Base-by-base conservation (phyloP, 2,797 vertebrate species). In the Microctenopoma stevenorrisi region DNA sequence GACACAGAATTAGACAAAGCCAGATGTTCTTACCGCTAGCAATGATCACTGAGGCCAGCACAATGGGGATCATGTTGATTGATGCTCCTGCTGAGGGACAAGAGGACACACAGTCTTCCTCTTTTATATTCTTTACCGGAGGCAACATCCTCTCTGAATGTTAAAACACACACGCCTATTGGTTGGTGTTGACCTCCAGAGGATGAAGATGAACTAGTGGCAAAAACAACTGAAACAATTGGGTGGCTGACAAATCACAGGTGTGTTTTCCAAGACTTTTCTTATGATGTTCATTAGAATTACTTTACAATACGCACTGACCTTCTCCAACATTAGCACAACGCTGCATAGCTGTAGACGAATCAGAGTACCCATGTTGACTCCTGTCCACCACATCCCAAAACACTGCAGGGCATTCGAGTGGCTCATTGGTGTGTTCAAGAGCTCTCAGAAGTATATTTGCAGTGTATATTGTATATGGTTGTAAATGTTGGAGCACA, bases 11-110 rank as follows among this genome's bases (percentile, higher is more conserved):
- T 76, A 72, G 80, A 70, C 56, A 60, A 62, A 51, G 66, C 87
- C 84, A 89, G 86, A 91, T 90, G 84, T 83, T 91, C 92, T 93
- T 94, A 94, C 94, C 92, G 73, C 89, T 61, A 89, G 94, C 92
- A 58, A 94, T 87, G 89, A 94, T 79, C 85, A 92, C 89, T 37
- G 93, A 94, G 85, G 91, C 93, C 88, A 94, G 81, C 85, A 94
- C 86, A 65, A 94, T 77, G 55, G 89, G 79, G 72, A 94, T 90
- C 94, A 94, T 94, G 84, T 85, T 93, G 93, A 90, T 88, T 86
- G 74, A 88, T 89, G 89, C 72, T 75, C 89, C 87, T 84, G 86
- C 83, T 85, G 72, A 79, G 74, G 56, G 81, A 85, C 80, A 67
- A 56, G 74, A 38, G 69, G 78, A 69, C 61, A 78, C 77, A 72